Percentiles rank a stretch among this genome's conserved stretches.
Evolutionary conservation across 2,113 vertebrate genomes (phyloP).

Genomic region (Leptocoma aspasia): DNA sequence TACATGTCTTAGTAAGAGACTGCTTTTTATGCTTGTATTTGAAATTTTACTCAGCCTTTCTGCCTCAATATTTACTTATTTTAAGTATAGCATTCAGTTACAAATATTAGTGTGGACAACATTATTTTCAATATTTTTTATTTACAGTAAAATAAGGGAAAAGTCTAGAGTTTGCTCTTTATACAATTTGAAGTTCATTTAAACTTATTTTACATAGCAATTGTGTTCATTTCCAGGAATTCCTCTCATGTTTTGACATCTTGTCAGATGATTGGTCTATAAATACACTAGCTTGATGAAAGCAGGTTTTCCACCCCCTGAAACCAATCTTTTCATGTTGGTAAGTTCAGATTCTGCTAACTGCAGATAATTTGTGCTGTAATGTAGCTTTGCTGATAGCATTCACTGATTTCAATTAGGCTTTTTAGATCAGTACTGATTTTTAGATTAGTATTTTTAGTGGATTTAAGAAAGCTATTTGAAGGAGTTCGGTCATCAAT

Average conservation of each 20-base stretch:
- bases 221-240: slow-evolving; percentile 7
- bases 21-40: neutral
- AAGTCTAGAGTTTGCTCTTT: neutral
- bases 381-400: neutral
- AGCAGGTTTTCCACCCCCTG: neutral
- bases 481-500: neutral
- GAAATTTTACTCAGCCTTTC: neutral
- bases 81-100: neutral
- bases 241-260: neutral
- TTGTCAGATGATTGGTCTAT: neutral
- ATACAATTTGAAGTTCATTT: neutral
- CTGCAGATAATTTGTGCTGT: neutral
- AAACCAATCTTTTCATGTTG: neutral
- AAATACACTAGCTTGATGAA: neutral
- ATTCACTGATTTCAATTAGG: neutral
- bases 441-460: neutral
- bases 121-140: neutral
- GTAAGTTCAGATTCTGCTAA: neutral
- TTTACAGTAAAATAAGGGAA: neutral
- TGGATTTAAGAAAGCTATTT: neutral
- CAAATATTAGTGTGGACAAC: neutral
- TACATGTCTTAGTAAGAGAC: neutral
- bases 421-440: neutral
- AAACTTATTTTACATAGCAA: neutral
- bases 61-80: neutral